Evolutionary conservation across 1,140 invertebrate species (phyloP), one percentile per base, ranked within the genome.

Genomic region (Listronotus oregonensis): DNA sequence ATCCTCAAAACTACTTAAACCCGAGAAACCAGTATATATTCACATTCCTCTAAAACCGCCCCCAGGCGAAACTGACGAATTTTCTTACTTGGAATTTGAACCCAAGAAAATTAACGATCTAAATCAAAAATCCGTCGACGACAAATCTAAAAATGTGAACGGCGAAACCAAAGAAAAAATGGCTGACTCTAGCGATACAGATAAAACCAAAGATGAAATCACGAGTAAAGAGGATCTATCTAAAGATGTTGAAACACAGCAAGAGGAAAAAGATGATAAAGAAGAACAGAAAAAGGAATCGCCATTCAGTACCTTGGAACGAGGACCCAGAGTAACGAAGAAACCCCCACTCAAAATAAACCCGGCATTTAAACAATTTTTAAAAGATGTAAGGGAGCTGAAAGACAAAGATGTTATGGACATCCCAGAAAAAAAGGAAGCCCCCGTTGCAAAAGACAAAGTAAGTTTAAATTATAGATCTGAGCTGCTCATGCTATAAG

Each of bases 41-140:
- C 72, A 78, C 49, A 79, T 79, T 63, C 78, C 78, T 8, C 43
- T 79, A 42, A 78, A 77, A 66, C 78, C 77, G 43, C 77, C 74
- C 5, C 68, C 72, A 5, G 78, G 77, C 9, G 64, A 74, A 71
- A 71, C 68, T 3, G 77, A 79, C 51, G 75, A 77, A 43, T 77
- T 75, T 65, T 77, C 77, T 0, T 57, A 78, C 52, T 60, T 77
- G n/a, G 74, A 78, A 61, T 70, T 64, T 55, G 66, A 71, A 47
- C 17, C 34, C 2, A 21, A 49, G 18, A 49, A 21, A 18, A 10
- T 27, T 73, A 70, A 71, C 65, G 8, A 73, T 60, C 71, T 21
- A 71, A 76, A 66, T 73, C 73, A 55, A 71, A 70, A 61, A 70
- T 61, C 32, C 67, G 66, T 56, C 5, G 12, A 18, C 47, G 10